Evolutionary conservation across 2,888 invertebrate genomes (phyloP).

Genomic region (Bellardia pandia): DNA sequence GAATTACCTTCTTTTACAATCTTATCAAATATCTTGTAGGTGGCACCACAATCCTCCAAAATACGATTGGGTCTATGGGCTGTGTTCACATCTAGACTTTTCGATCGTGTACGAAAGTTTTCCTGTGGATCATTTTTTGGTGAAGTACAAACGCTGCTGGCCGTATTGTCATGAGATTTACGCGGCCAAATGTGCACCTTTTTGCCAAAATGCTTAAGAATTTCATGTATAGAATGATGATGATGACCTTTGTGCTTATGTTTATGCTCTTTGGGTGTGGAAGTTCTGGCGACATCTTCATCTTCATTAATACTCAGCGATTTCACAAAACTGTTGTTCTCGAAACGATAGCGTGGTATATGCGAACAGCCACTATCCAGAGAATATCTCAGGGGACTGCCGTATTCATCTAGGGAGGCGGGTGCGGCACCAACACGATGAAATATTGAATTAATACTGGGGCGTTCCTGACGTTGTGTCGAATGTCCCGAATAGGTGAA

Average conservation of each 20-base stretch:
- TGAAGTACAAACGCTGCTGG: conserved; percentile 85
- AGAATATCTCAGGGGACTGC: conserved; percentile 74
- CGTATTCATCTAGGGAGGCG: conserved; percentile 81
- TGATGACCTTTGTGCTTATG: conserved; percentile 79
- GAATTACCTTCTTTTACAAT: conserved; percentile 90
- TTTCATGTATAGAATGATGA: conserved; percentile 90
- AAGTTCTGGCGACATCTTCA: conserved; percentile 62
- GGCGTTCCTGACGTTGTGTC: conserved; percentile 79
- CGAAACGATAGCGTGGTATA: conserved; percentile 80
- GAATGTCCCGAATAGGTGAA: conserved; percentile 83
- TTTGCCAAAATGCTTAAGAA: conserved; percentile 90
- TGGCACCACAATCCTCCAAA: conserved; percentile 91
- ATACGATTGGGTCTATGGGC: conserved; percentile 84
- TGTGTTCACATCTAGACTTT: conserved; percentile 89
- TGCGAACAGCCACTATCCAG: conserved; percentile 66
- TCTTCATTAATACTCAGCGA: conserved; percentile 81
- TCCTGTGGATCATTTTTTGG: conserved; percentile 85
- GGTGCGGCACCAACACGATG: conserved; percentile 82
- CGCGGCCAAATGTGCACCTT: conserved; percentile 90
- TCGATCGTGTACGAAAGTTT: conserved; percentile 91
- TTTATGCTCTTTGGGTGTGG: conserved; percentile 76
- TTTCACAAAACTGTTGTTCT: conserved; percentile 82
- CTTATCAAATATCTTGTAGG: conserved; percentile 92
- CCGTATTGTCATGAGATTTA: conserved; percentile 85
- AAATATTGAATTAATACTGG: conserved; percentile 83